Conservation (phyloP, 1,140 invertebrate genomes). For the Elysia chlorotica region DNA sequence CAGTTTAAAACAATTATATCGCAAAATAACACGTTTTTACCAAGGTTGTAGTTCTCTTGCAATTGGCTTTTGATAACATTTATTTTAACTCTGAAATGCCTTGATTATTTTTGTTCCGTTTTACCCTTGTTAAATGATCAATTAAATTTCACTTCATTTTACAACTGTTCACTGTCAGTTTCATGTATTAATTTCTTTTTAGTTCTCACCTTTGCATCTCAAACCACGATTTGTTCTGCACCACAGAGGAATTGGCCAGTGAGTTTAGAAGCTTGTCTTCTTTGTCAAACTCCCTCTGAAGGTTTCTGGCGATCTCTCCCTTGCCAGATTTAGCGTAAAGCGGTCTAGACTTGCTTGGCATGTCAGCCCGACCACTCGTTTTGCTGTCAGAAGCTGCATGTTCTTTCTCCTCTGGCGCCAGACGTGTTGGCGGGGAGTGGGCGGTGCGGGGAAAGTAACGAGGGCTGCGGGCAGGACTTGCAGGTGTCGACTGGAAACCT, state of each 20-base stretch:
- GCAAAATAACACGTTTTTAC: neutral
- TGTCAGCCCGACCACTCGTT: neutral
- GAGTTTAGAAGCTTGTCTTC: slow-evolving; percentile 7
- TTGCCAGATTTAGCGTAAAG: neutral
- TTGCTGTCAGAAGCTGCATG: too few relatives aligned
- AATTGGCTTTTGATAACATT: too few relatives aligned
- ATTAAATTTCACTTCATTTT: neutral
- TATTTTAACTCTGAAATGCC: too few relatives aligned
- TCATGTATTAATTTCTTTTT: neutral
- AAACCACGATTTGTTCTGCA: slow-evolving; percentile 29
- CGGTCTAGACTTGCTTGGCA: neutral
- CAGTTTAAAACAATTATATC: too few relatives aligned
- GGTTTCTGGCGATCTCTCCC: slow-evolving; percentile 14
- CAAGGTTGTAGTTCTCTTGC: too few relatives aligned
- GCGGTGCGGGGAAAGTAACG: neutral
- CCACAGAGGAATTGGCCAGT: slow-evolving; percentile 7
- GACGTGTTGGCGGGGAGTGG: slow-evolving; percentile 23
- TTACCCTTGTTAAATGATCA: neutral
- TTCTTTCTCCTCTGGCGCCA: slow-evolving; percentile 17
- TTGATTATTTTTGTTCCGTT: too few relatives aligned
- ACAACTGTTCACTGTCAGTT: neutral
- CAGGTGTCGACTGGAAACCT: too few relatives aligned
- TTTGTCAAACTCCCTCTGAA: slow-evolving; percentile 23
- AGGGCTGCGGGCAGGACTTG: neutral
- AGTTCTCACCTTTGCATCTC: slow-evolving; percentile 23